phyloP scores from a whole-genome alignment of 1,140 invertebrate species.

The Drosophila funebris region DNA sequence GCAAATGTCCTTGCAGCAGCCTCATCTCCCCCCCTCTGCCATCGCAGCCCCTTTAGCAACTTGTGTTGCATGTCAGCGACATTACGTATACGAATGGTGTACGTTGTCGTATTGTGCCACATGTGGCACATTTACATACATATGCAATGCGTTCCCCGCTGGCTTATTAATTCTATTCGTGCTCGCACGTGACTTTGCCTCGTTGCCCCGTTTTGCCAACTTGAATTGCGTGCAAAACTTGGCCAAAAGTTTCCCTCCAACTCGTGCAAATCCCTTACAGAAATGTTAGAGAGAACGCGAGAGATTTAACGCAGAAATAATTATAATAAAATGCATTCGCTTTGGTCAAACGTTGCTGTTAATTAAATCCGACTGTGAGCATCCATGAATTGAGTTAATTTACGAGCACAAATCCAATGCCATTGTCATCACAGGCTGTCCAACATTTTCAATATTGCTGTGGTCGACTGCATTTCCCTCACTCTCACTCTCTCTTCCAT shows the following conservation, averaged over 20 bases:
- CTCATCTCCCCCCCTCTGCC: background rate
- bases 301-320: background rate
- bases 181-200: slow-evolving; percentile 38
- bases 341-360: slow-evolving; percentile 39
- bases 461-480: background rate
- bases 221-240: slow-evolving; percentile 24
- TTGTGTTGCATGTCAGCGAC: slow-evolving; percentile 58
- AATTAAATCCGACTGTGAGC: slow-evolving; percentile 66
- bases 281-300: background rate
- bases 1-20: slow-evolving; percentile 62
- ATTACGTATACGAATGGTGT: slow-evolving; percentile 64
- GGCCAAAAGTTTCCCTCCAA: slow-evolving; percentile 10
- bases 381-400: slow-evolving; percentile 70
- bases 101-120: slow-evolving; percentile 41
- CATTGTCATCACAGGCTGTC: no score
- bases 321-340: slow-evolving; percentile 10
- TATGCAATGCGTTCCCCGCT: slow-evolving; percentile 55
- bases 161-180: slow-evolving; percentile 68
- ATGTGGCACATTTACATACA: slow-evolving; percentile 58
- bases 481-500: no score
- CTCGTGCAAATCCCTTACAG: background rate
- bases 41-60: background rate
- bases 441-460: slow-evolving; percentile 64
- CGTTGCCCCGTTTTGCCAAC: slow-evolving; percentile 8
- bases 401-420: slow-evolving; percentile 58